Conservation (phyloP, 2,888 invertebrate genomes). For the Acanthosepion esculentum region DNA sequence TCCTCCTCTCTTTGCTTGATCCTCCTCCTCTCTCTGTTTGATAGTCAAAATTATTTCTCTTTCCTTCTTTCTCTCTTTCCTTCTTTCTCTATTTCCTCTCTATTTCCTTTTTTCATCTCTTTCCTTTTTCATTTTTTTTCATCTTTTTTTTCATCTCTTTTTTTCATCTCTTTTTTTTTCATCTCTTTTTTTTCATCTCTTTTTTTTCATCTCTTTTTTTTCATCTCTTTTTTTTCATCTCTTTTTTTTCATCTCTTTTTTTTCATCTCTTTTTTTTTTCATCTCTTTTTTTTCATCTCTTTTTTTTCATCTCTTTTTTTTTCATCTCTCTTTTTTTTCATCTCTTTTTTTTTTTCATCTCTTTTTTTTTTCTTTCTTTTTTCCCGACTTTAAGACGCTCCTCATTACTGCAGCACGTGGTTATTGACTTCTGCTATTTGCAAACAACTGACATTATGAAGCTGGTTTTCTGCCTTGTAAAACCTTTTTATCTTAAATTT, state of each 20-base stretch:
- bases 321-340: not conserved
- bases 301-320: not conserved
- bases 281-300: too few species aligned
- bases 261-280: not conserved
- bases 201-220: not conserved
- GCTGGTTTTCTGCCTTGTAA: not conserved
- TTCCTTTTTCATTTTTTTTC: too few species aligned
- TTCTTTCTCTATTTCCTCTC: not conserved
- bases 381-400: not conserved
- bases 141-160: not conserved
- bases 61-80: not conserved
- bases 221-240: too few species aligned
- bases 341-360: not conserved
- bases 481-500: not conserved
- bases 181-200: not conserved
- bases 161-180: not conserved
- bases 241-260: too few species aligned
- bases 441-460: not conserved
- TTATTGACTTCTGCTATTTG: not conserved
- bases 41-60: not conserved
- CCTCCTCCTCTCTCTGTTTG: not conserved
- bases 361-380: not conserved
- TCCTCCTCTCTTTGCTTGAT: too few species aligned
- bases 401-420: not conserved
- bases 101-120: fast-evolving